Percentiles rank a stretch among this genome's conserved stretches.
Evolutionary conservation across 2,797 vertebrate genomes (phyloP).

Genomic region (Adelosebastes latens): DNA sequence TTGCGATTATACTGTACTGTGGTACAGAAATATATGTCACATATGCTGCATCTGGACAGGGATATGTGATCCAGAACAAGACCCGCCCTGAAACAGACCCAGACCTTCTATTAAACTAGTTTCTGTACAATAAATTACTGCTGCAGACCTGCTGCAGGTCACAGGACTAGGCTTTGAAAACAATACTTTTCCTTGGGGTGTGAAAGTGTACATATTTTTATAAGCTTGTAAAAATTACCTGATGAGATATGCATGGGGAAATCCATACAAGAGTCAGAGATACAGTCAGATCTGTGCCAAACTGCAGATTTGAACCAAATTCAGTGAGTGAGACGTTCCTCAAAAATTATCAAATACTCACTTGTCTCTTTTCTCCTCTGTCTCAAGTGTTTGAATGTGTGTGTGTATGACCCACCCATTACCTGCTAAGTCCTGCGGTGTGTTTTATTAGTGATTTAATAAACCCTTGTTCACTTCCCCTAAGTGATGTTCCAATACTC

Average conservation of each 20-base stretch:
- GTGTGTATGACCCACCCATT: background rate
- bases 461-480: background rate
- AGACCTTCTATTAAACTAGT: background rate
- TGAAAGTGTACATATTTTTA: background rate
- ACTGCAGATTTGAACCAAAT: background rate
- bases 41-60: background rate
- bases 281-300: background rate
- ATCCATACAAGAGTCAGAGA: background rate
- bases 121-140: background rate
- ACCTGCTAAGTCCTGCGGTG: too few species aligned
- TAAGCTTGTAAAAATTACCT: background rate
- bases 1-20: background rate
- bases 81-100: background rate
- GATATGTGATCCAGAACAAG: background rate
- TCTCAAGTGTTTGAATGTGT: background rate
- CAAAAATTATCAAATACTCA: background rate
- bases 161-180: background rate
- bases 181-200: too few species aligned
- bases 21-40: conserved; percentile 1
- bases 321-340: background rate
- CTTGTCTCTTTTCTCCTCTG: background rate
- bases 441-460: background rate
- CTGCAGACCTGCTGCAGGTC: background rate
- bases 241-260: background rate
- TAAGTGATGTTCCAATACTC: background rate